These are phyloP conservation scores for Mus minutoides DNA, from an alignment of 2,797 vertebrate species.

Conservation along the genomic window DNA sequence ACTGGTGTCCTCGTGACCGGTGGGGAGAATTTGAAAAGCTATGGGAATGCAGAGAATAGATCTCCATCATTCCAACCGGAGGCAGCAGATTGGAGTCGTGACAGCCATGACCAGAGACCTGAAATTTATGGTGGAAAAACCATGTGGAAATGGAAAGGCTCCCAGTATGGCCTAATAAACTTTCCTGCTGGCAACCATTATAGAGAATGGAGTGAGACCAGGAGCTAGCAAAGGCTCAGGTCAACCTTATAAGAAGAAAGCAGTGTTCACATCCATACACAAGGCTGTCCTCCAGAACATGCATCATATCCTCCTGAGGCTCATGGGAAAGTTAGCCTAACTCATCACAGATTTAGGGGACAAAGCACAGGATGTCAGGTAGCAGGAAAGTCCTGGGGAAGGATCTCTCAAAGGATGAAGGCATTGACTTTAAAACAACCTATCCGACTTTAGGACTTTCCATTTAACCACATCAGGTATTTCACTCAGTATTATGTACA, in stretches of 20 bases:
- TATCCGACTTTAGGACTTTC: constrained; percentile 35
- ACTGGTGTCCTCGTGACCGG: background rate
- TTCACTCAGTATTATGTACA: background rate
- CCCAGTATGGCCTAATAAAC: background rate
- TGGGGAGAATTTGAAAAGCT: background rate
- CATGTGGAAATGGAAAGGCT: background rate
- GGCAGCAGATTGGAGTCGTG: background rate
- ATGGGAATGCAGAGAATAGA: background rate
- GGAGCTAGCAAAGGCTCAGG: background rate
- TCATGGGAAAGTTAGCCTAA: background rate
- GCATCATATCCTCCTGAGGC: background rate
- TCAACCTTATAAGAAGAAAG: constrained; percentile 5
- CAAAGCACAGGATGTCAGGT: background rate
- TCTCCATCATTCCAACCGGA: background rate
- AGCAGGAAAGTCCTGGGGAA: background rate
- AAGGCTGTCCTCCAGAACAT: background rate
- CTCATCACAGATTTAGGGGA: background rate
- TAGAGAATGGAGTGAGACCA: background rate
- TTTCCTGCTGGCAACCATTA: background rate
- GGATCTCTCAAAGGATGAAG: background rate
- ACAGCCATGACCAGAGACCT: background rate
- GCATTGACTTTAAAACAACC: background rate
- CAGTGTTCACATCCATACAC: background rate
- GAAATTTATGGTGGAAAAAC: constrained; percentile 12
- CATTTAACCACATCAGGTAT: background rate